phyloP scores from a whole-genome alignment of 2,797 vertebrate species.

The Anas acuta region DNA sequence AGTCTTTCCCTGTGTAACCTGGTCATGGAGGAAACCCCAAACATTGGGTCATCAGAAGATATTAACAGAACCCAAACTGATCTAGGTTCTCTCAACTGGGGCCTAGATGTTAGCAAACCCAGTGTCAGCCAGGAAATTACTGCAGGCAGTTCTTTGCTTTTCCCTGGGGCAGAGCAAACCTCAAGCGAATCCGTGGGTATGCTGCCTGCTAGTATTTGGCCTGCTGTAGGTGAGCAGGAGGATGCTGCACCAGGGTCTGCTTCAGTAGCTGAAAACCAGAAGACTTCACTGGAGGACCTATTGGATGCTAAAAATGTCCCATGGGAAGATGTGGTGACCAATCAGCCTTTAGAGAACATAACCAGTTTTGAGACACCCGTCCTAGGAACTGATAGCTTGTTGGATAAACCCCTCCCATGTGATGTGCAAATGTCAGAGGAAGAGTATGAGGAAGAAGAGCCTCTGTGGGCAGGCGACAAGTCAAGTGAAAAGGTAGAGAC shows the following conservation, averaged over 20 bases:
- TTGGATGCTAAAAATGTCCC: constrained; percentile 64
- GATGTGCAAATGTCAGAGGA: constrained; percentile 66
- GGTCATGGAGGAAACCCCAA: constrained; percentile 79
- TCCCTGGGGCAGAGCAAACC: constrained; percentile 66
- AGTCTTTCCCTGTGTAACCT: constrained; percentile 85
- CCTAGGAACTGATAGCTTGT: constrained; percentile 58
- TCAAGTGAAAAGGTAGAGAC: constrained; percentile 77
- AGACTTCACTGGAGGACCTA: constrained; percentile 66
- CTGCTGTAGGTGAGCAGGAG: constrained; percentile 61
- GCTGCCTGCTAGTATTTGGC: constrained; percentile 47
- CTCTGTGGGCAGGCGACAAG: constrained; percentile 69
- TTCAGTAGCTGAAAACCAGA: constrained; percentile 53
- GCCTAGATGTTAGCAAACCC: constrained; percentile 83
- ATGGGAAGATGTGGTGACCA: constrained; percentile 78
- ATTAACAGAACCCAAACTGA: constrained; percentile 75
- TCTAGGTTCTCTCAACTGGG: constrained; percentile 85
- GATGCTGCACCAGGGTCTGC: constrained; percentile 59
- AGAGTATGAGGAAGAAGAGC: constrained; percentile 47
- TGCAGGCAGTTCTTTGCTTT: constrained; percentile 61
- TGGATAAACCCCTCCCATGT: constrained; percentile 55
- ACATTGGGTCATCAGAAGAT: constrained; percentile 79
- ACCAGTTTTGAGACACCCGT: constrained; percentile 69
- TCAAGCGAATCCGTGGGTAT: neutral
- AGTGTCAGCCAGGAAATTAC: constrained; percentile 74
- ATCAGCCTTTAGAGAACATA: constrained; percentile 66